These are phyloP conservation scores for Platysternon megacephalum DNA, from an alignment of 2,113 vertebrate genomes.

Conservation along the genomic window DNA sequence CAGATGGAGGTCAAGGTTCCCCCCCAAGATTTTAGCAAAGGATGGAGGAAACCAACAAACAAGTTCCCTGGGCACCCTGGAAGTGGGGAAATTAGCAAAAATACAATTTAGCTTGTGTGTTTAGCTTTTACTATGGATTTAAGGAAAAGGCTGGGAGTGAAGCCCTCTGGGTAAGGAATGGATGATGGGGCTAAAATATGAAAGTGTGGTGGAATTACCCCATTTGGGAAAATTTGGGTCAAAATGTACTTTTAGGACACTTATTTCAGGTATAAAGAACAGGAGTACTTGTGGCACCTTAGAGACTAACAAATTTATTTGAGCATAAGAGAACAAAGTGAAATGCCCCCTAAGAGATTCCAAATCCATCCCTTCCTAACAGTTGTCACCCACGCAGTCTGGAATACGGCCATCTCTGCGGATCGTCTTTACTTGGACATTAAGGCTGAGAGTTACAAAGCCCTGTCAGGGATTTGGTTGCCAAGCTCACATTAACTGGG, in stretches of 20 bases:
- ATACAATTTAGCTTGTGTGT: not conserved
- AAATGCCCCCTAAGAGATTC: not conserved
- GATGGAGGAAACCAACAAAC: not conserved
- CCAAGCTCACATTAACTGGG: too few relatives aligned
- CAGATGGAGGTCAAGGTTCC: not conserved
- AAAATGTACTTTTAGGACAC: not conserved
- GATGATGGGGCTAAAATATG: not conserved
- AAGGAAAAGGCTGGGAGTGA: not conserved
- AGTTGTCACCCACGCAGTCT: not conserved
- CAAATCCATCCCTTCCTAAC: not conserved
- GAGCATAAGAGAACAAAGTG: not conserved
- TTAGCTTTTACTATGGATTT: not conserved
- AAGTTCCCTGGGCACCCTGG: not conserved
- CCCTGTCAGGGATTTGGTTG: too few relatives aligned
- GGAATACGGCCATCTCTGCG: not conserved
- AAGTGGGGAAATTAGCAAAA: not conserved
- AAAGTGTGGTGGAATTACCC: not conserved
- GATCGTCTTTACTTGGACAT: not conserved
- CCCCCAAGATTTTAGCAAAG: not conserved
- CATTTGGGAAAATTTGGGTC: not conserved
- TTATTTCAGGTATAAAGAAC: too few relatives aligned
- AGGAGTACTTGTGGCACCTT: too few relatives aligned
- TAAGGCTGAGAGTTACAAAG: too few relatives aligned
- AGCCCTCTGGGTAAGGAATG: not conserved
- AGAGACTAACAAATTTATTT: too few relatives aligned